These are phyloP conservation scores for Luperina nickerlii DNA, from an alignment of 2,888 invertebrate species.

Conservation along the genomic window DNA sequence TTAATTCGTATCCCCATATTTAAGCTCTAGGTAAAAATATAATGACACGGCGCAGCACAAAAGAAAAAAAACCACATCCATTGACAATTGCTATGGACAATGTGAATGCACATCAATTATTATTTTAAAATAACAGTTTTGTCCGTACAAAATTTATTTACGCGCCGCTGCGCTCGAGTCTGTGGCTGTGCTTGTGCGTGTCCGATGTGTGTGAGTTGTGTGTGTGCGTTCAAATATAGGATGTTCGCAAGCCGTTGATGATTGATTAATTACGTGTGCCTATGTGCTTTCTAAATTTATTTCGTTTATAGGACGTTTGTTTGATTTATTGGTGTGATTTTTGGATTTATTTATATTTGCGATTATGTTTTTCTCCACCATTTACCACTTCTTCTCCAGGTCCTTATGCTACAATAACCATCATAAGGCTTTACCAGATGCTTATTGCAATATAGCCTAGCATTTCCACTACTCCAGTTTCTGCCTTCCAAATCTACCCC, in stretches of 20 bases:
- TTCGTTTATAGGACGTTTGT: conserved; percentile 70
- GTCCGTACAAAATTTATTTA: conserved; percentile 89
- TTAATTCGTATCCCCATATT: conserved; percentile 58
- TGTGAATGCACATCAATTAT: conserved; percentile 86
- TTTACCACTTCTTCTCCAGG: neutral
- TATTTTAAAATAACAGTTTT: conserved; percentile 90
- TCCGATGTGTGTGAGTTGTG: conserved; percentile 27
- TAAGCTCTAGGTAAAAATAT: conserved; percentile 69
- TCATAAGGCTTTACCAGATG: too few relatives aligned
- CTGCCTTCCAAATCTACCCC: too few relatives aligned
- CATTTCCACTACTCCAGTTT: too few relatives aligned
- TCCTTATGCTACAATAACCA: too few relatives aligned
- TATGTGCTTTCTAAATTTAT: conserved; percentile 79
- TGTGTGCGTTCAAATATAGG: conserved; percentile 78
- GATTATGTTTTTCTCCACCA: too few relatives aligned
- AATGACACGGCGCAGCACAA: conserved; percentile 77
- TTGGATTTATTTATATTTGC: too few relatives aligned
- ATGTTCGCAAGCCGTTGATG: conserved; percentile 79
- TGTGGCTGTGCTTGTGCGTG: conserved; percentile 51
- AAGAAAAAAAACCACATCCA: conserved; percentile 79
- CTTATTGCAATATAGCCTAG: too few relatives aligned
- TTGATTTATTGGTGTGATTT: conserved; percentile 33
- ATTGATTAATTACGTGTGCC: conserved; percentile 82
- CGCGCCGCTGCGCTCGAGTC: conserved; percentile 80
- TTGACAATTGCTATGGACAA: conserved; percentile 82